phyloP scores from a whole-genome alignment of 1,140 invertebrate species.

The Heliconius nattereri region DNA sequence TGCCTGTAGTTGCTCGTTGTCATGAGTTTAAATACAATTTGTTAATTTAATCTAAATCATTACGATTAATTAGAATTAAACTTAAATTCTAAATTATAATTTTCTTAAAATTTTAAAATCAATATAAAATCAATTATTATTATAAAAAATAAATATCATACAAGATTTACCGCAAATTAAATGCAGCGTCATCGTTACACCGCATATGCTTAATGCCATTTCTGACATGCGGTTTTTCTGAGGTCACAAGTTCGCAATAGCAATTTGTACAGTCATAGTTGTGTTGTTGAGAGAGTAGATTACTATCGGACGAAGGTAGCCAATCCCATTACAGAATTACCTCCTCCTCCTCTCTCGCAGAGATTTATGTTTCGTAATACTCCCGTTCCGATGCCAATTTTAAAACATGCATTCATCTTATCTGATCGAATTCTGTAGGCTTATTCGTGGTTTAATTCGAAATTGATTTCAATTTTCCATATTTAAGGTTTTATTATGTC shows the following conservation, averaged over 20 bases:
- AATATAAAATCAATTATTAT: background rate
- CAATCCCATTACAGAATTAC: slow-evolving; percentile 38
- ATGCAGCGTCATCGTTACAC: background rate
- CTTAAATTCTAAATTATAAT: too few species aligned
- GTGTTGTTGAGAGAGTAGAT: slow-evolving; percentile 38
- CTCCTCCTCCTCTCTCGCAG: slow-evolving; percentile 21
- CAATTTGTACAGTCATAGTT: slow-evolving; percentile 33
- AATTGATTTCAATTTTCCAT: slow-evolving; percentile 15
- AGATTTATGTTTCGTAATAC: slow-evolving; percentile 30
- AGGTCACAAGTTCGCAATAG: slow-evolving; percentile 21
- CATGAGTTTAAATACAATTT: too few species aligned
- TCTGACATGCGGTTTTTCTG: slow-evolving; percentile 6
- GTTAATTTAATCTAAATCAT: too few species aligned
- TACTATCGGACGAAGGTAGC: slow-evolving; percentile 36
- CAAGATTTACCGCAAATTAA: slow-evolving; percentile 4
- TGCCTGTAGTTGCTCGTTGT: too few species aligned
- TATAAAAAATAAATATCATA: background rate
- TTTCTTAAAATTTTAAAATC: too few species aligned
- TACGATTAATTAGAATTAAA: too few species aligned
- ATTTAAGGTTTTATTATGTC: background rate
- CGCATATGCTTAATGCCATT: background rate
- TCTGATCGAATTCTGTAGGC: slow-evolving; percentile 20
- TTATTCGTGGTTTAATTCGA: background rate
- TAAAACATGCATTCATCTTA: slow-evolving; percentile 31
- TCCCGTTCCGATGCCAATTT: slow-evolving; percentile 21